Evolutionary conservation across 2,888 invertebrate species (phyloP).

Genomic region (Dryobota labecula): DNA sequence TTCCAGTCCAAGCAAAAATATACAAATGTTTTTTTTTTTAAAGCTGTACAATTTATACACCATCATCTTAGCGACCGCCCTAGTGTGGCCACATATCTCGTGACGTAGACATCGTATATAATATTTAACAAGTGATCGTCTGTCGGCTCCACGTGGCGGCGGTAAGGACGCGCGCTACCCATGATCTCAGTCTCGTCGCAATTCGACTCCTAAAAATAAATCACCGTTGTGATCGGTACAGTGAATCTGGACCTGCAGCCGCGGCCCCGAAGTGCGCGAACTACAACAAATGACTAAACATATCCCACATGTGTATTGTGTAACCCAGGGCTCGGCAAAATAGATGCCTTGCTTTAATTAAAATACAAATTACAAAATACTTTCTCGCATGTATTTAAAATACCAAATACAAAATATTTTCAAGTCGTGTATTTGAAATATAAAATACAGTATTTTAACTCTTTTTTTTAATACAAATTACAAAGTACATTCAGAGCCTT

Average conservation of each 20-base stretch:
- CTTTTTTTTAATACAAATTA: too few species aligned
- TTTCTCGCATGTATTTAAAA: too few species aligned
- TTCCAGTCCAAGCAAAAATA: conserved; percentile 87
- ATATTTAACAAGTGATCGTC: conserved; percentile 53
- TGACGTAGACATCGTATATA: conserved; percentile 50
- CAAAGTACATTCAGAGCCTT: too few species aligned
- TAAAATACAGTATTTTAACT: too few species aligned
- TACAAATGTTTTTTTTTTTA: conserved; percentile 84
- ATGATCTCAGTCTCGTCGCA: conserved; percentile 81
- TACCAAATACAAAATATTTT: too few species aligned
- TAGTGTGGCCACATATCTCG: conserved; percentile 65
- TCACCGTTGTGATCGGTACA: conserved; percentile 59
- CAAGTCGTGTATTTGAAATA: too few species aligned
- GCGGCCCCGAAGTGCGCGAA: conserved; percentile 46
- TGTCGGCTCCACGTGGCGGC: conserved; percentile 55
- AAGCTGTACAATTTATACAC: conserved; percentile 89
- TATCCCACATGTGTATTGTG: conserved; percentile 14
- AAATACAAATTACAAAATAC: too few species aligned
- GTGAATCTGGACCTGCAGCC: conserved; percentile 44
- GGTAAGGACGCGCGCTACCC: conserved; percentile 66
- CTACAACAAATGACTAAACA: conserved; percentile 57
- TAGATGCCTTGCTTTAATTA: too few species aligned
- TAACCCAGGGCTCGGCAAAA: too few species aligned
- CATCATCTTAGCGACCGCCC: conserved; percentile 74
- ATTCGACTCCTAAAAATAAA: conserved; percentile 74